phyloP scores from a whole-genome alignment of 37 sponge, comb jelly and placozoan genomes.

The Aplysina aerophoba region DNA sequence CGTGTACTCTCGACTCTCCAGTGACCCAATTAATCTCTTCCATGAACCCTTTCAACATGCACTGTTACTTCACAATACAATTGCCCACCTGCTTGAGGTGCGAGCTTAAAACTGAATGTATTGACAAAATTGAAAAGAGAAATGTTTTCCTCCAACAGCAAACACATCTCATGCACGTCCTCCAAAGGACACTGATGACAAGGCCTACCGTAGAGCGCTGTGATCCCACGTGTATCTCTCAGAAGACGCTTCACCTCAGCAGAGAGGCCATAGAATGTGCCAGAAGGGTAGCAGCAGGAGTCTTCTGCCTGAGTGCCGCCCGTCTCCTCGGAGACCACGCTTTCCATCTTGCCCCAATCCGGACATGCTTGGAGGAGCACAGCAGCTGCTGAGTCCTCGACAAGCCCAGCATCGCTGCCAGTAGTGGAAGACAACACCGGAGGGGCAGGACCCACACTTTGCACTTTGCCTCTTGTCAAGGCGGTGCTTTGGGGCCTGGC shows the following conservation, averaged over 20 bases:
- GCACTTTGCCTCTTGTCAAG: too few species aligned
- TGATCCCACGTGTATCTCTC: conserved; percentile 59
- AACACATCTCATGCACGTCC: conserved; percentile 24
- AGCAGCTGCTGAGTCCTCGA: neutral
- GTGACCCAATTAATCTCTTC: too few species aligned
- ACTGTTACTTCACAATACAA: too few species aligned
- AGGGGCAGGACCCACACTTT: too few species aligned
- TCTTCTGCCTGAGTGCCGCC: neutral
- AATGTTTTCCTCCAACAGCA: too few species aligned
- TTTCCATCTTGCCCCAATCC: neutral
- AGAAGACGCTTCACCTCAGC: conserved; percentile 48
- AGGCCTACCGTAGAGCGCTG: conserved; percentile 74
- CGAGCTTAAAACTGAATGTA: too few species aligned
- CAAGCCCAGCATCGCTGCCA: neutral
- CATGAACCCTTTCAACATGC: too few species aligned
- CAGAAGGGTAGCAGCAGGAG: neutral
- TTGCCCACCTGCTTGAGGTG: too few species aligned
- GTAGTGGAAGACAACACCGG: too few species aligned
- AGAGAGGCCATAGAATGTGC: conserved; percentile 82
- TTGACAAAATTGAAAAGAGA: too few species aligned
- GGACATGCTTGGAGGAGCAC: neutral
- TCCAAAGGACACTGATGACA: neutral
- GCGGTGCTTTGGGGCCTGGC: too few species aligned
- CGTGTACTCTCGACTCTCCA: too few species aligned
- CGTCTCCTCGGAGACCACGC: neutral